phyloP scores from a whole-genome alignment of 2,113 vertebrate species.

The Antechinus flavipes region DNA sequence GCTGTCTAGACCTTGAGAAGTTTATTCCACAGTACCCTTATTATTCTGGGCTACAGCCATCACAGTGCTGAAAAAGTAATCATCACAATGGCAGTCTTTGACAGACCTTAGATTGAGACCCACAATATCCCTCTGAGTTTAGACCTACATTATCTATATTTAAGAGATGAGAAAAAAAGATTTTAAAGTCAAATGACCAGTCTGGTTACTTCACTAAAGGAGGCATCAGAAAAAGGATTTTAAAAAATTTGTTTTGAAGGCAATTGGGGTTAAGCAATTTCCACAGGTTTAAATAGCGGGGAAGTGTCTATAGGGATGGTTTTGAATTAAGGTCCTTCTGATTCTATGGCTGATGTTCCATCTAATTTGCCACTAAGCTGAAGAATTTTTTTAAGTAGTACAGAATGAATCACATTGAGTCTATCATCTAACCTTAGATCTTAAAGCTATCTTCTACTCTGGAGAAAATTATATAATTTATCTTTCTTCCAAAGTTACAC shows the following conservation, averaged over 20 bases:
- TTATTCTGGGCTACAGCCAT: neutral
- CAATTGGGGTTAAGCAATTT: no score
- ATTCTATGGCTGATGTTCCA: neutral
- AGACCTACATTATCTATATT: neutral
- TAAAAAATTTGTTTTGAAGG: no score
- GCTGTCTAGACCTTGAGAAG: neutral
- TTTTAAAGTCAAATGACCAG: neutral
- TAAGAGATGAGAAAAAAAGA: neutral
- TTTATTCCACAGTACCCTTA: neutral
- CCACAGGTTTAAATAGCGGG: no score
- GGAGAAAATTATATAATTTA: conserved; percentile 12
- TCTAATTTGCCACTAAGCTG: neutral
- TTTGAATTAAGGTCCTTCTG: neutral
- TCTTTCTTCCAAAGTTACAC: conserved; percentile 23
- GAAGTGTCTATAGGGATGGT: neutral
- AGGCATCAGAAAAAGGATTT: neutral
- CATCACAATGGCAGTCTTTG: neutral
- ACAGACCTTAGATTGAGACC: neutral
- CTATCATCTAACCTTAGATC: neutral
- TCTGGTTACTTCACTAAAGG: neutral
- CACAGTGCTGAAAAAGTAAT: neutral
- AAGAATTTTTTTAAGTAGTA: conserved; percentile 8
- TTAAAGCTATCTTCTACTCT: neutral
- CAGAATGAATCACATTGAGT: neutral
- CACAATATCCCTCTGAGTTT: neutral